Base-by-base conservation (phyloP, 1,140 invertebrate genomes). In the Streblospio benedicti region DNA sequence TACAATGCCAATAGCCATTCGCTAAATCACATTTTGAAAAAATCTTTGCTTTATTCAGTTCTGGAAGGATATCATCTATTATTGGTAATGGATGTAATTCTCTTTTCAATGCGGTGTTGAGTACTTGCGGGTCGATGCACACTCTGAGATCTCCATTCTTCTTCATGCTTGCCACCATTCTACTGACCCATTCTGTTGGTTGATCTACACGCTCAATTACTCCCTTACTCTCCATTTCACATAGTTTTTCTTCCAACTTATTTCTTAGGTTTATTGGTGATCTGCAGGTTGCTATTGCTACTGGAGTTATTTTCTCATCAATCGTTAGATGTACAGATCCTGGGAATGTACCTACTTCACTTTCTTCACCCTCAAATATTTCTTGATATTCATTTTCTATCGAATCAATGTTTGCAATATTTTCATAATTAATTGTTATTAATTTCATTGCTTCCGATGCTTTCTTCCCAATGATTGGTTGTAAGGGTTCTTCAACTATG, bases 11-110 rank as follows among this genome's bases (percentile, higher is more conserved):
- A 47, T 53, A 71, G 14, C 60, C 68, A 27, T 69, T 55, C 49
- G 59, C 57, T 14, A 60, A 28, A 31, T 69, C 63, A 4, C 60
- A 18, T 49, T 63, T 64, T 16, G 33, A 62, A 45, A 70, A 65
- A 3, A 70, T 30, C 32, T 51, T 66, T 4, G 64, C 66, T 20
- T 62, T 55, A 4, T 35, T 55, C 9, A 69, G 45, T 58, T 57
- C 54, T 25, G 61, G 65, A 14, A 71, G 35, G 9, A 71, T 52
- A 51, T 69, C 64, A 54, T 68, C 66, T 25, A 66, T 23, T 12
- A 52, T 61, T 31, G 60, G 63, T 12, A 69, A 18, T 35, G 27
- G 52, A 44, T 56, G 65, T 23, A 64, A 53, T 52, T 66, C 57
- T 43, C 61, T 28, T 30, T 43, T 47, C 4, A 68, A 28, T 31